Evolutionary conservation across 2,113 vertebrate species (phyloP).

Genomic region (Oplegnathus fasciatus): DNA sequence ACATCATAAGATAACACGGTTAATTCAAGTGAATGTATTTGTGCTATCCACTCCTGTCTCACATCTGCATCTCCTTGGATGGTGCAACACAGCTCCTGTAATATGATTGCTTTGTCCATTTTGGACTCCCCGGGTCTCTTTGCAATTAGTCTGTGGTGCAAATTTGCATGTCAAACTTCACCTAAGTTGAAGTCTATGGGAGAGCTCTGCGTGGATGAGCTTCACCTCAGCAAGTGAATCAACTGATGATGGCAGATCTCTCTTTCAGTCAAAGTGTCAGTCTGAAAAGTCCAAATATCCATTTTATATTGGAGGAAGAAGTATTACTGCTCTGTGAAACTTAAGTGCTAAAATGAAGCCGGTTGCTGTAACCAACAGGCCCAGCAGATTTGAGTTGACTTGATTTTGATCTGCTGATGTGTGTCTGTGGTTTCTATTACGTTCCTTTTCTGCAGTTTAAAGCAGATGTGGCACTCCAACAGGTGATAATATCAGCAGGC

Average conservation of each 20-base stretch:
- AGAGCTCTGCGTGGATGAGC: not conserved
- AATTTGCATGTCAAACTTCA: not conserved
- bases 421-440: conserved; percentile 3
- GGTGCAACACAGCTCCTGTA: not conserved
- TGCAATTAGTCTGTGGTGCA: not conserved
- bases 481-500: not conserved
- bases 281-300: not conserved
- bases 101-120: not conserved
- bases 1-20: not conserved
- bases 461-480: not conserved
- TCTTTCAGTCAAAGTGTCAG: too few relatives aligned
- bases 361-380: not conserved
- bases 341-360: not conserved
- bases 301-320: not conserved
- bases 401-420: conserved; percentile 1
- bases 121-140: not conserved
- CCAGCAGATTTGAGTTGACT: not conserved
- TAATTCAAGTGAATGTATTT: not conserved
- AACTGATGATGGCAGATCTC: not conserved
- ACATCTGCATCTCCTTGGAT: not conserved
- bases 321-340: not conserved
- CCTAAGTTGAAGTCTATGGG: not conserved
- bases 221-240: not conserved
- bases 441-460: not conserved
- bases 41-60: not conserved